A percentile compares a stretch with the other conserved stretches of the same genome.
phyloP scores from a whole-genome alignment of 2,113 vertebrate species.

The Ailuropoda melanoleuca region DNA sequence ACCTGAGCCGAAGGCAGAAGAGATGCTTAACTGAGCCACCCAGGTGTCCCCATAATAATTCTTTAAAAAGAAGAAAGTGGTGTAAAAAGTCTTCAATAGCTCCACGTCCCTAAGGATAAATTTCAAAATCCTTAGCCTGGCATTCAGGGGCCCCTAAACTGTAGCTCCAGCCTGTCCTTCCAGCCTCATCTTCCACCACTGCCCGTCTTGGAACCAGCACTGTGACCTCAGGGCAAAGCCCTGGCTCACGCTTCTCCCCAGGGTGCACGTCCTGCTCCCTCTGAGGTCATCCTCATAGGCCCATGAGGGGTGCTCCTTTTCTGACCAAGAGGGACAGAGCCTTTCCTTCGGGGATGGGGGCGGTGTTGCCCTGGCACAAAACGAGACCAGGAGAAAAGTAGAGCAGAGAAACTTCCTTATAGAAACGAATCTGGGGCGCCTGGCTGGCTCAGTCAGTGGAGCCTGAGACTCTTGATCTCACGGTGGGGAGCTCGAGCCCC shows the following conservation, averaged over 20 bases:
- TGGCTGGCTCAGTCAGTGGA: not conserved
- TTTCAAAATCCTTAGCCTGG: not conserved
- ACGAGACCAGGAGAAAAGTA: not conserved
- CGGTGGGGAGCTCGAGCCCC: not conserved
- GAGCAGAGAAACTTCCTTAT: not conserved
- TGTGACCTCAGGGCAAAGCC: not conserved
- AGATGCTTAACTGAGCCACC: not conserved
- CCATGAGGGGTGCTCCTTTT: not conserved
- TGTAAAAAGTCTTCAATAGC: not conserved
- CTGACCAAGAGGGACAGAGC: not conserved
- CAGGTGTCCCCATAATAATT: not conserved
- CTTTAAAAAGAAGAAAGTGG: not conserved
- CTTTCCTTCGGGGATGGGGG: not conserved
- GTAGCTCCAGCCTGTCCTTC: not conserved
- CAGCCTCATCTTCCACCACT: no score
- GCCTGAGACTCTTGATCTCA: not conserved
- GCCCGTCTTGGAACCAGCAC: accelerated
- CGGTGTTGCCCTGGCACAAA: not conserved
- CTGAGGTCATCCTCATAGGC: not conserved
- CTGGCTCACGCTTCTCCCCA: not conserved
- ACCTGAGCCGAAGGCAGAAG: not conserved
- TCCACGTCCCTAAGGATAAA: not conserved
- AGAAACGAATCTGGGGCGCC: not conserved
- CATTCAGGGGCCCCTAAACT: no score
- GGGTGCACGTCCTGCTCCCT: not conserved